Conservation (phyloP, 2,113 vertebrate species). For the Melanotaenia duboulayi region DNA sequence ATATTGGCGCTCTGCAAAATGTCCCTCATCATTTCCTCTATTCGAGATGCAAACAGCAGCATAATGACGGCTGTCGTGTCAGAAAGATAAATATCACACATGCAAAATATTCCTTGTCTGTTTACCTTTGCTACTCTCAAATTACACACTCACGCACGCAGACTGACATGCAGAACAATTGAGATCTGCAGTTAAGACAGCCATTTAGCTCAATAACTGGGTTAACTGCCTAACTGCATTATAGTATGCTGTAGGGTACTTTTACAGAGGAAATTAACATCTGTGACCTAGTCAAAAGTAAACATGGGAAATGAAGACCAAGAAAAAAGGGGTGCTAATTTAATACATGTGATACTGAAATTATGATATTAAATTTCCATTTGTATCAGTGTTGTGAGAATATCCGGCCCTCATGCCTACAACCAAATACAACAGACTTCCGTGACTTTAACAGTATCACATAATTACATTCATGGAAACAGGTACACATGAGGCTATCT, state of each 20-base stretch:
- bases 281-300: conserved; percentile 7
- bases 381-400: neutral
- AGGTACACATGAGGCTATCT: no score
- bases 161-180: neutral
- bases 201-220: conserved; percentile 27
- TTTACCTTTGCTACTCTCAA: conserved; percentile 24
- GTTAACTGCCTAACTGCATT: conserved; percentile 22
- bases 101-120: conserved; percentile 3
- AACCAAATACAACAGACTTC: neutral
- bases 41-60: conserved; percentile 30
- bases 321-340: neutral
- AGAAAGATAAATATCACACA: conserved; percentile 37
- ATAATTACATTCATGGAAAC: neutral
- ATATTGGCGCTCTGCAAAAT: conserved; percentile 30
- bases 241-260: neutral
- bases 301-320: conserved; percentile 6
- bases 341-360: neutral
- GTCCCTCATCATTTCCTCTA: conserved; percentile 24
- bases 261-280: neutral
- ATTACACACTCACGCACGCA: conserved; percentile 21
- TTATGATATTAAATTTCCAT: neutral
- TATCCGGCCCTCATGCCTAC: neutral
- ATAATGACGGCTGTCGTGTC: conserved; percentile 15
- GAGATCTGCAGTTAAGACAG: conserved; percentile 24
- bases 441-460: neutral